phyloP scores from a whole-genome alignment of 2,113 vertebrate genomes.

The Cepphus grylle region DNA sequence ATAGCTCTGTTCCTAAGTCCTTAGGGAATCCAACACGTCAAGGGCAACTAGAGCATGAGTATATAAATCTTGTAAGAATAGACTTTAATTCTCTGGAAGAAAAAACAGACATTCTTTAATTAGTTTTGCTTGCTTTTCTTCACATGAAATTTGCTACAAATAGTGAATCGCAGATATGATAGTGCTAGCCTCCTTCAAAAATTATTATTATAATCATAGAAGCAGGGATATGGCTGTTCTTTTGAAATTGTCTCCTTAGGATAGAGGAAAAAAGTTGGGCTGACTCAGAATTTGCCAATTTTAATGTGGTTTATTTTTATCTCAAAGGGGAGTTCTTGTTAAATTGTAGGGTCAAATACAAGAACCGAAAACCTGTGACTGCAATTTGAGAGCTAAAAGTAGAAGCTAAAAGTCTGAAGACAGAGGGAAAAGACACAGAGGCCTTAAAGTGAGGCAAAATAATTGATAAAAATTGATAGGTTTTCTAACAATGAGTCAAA shows the following conservation, averaged over 20 bases:
- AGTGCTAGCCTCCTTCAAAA: neutral
- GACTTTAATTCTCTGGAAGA: neutral
- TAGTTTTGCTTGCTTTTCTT: slow-evolving; percentile 10
- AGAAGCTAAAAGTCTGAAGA: neutral
- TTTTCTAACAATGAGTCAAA: neutral
- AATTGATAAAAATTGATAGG: neutral
- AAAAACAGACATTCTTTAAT: slow-evolving; percentile 3
- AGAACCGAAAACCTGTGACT: neutral
- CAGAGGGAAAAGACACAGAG: neutral
- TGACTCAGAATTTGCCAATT: neutral
- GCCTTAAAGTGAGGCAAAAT: neutral
- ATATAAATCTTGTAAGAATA: neutral
- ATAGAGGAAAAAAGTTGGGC: neutral
- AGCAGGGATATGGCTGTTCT: neutral
- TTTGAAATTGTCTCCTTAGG: slow-evolving; percentile 1
- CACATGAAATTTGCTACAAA: neutral
- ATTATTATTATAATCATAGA: neutral
- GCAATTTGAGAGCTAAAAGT: neutral
- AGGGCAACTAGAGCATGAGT: neutral
- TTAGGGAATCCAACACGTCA: neutral
- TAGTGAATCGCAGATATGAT: neutral
- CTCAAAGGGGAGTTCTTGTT: neutral
- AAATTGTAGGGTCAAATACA: neutral
- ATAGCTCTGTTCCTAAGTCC: neutral
- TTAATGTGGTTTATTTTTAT: neutral